Conservation (phyloP, 2,888 invertebrate genomes). For the Laspeyria flexula region DNA sequence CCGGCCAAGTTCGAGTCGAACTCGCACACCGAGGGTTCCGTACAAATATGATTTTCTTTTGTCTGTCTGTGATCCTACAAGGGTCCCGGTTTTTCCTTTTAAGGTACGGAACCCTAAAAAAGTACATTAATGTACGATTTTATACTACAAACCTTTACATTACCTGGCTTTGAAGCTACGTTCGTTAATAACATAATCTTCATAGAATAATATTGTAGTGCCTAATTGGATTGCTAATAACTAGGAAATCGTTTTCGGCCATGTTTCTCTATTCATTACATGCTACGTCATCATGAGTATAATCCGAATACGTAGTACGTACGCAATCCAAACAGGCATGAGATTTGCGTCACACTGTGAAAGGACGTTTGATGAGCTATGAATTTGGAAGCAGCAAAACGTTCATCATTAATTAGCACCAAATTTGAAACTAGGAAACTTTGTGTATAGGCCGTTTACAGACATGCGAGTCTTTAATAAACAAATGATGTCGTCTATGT, state of each 20-base stretch:
- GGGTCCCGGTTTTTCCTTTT: too few species aligned
- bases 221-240: too few species aligned
- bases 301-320: conserved; percentile 25
- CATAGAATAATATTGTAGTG: too few species aligned
- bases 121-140: too few species aligned
- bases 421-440: conserved; percentile 42
- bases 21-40: too few species aligned
- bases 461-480: neutral
- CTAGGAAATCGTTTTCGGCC: neutral
- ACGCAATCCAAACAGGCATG: conserved; percentile 19
- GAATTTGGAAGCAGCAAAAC: conserved; percentile 44
- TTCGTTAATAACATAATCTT: too few species aligned
- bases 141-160: too few species aligned
- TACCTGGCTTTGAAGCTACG: too few species aligned
- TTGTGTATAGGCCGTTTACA: conserved; percentile 30
- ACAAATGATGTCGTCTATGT: neutral
- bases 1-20: too few species aligned
- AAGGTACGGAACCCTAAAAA: too few species aligned
- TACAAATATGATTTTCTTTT: too few species aligned
- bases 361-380: conserved; percentile 45
- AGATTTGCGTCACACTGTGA: conserved; percentile 14
- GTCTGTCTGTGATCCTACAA: too few species aligned
- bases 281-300: neutral
- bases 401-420: conserved; percentile 48
- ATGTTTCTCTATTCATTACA: neutral